These are phyloP conservation scores for Malthinus flaveolus DNA, from an alignment of 2,888 invertebrate species.

Conservation along the genomic window DNA sequence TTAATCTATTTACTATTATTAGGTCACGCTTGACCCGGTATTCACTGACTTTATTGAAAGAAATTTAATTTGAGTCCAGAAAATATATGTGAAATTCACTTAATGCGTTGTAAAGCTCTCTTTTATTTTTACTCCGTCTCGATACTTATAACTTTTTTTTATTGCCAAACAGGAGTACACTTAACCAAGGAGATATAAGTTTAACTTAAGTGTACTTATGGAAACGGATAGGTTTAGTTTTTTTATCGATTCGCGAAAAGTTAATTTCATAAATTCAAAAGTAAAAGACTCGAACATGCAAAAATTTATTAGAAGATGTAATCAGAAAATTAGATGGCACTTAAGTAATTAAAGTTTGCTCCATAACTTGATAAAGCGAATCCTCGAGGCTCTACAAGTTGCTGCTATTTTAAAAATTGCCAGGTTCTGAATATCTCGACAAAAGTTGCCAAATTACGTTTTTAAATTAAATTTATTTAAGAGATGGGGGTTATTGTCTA, in stretches of 20 bases:
- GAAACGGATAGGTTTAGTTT: no score
- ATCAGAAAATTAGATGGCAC: conserved; percentile 29
- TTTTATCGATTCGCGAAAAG: no score
- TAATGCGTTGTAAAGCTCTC: neutral
- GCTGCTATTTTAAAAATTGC: conserved; percentile 22
- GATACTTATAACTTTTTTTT: no score
- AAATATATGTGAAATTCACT: conserved; percentile 3
- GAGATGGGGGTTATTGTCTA: no score
- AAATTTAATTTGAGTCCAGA: conserved; percentile 32
- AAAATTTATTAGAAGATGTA: conserved; percentile 25
- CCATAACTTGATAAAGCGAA: conserved; percentile 25
- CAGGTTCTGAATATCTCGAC: conserved; percentile 2
- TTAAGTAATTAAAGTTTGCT: conserved; percentile 26
- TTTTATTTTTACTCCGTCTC: neutral
- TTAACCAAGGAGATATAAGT: no score
- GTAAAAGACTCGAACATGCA: conserved; percentile 11
- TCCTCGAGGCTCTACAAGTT: conserved; percentile 24
- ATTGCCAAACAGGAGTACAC: no score
- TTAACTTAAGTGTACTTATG: no score
- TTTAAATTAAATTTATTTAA: conserved; percentile 1
- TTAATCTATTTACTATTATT: conserved; percentile 40
- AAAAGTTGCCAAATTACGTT: conserved; percentile 1
- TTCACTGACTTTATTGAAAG: conserved; percentile 33
- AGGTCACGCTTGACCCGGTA: conserved; percentile 35
- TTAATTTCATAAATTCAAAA: neutral